phyloP scores from a whole-genome alignment of 2,113 vertebrate genomes.

The Murina feae region DNA sequence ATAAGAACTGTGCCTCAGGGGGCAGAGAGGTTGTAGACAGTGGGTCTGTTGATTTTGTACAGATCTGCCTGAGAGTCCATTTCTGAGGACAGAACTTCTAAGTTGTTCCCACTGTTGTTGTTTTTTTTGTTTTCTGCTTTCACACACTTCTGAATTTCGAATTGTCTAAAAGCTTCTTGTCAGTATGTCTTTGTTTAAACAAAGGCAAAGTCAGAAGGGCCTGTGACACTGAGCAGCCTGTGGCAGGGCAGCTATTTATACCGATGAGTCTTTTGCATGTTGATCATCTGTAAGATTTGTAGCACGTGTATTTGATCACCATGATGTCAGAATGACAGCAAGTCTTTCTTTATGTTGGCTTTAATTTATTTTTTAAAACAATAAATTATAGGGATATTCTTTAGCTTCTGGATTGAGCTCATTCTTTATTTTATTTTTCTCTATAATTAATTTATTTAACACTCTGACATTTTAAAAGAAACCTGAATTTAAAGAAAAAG shows the following conservation, averaged over 20 bases:
- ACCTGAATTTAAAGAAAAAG: conserved; percentile 4
- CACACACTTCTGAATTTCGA: background rate
- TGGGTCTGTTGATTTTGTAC: background rate
- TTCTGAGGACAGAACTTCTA: background rate
- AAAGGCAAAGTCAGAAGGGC: background rate
- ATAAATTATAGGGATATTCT: background rate
- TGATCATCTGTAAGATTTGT: background rate
- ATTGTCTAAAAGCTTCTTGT: background rate
- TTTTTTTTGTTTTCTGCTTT: background rate
- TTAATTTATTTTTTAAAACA: conserved; percentile 23
- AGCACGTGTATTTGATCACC: background rate
- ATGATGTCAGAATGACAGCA: background rate
- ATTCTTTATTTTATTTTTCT: background rate
- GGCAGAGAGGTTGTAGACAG: background rate
- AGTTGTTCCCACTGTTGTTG: background rate
- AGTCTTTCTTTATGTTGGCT: background rate
- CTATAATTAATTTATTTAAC: background rate
- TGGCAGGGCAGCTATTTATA: background rate
- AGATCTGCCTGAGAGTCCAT: background rate
- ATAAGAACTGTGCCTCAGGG: background rate
- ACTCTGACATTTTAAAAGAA: conserved; percentile 34
- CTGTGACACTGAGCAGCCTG: background rate
- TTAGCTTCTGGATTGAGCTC: background rate
- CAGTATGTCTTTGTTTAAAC: background rate
- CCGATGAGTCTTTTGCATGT: background rate